Conservation (phyloP, 2,888 invertebrate genomes). For the Harmothoe impar region DNA sequence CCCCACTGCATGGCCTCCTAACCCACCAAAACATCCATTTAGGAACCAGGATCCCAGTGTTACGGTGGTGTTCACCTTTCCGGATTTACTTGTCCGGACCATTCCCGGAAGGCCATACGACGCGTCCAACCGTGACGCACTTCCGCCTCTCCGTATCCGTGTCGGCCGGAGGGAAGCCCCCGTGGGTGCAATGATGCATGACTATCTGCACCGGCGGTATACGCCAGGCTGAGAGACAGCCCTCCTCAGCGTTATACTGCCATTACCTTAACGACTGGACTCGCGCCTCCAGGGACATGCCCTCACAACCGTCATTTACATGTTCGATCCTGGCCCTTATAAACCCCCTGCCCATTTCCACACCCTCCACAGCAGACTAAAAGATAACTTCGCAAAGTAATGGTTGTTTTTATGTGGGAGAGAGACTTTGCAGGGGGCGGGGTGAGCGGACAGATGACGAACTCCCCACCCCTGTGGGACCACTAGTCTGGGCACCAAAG, state of each 20-base stretch:
- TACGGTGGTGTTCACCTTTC: background rate
- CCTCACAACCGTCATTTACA: constrained; percentile 9
- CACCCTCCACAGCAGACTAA: background rate
- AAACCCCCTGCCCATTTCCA: no score
- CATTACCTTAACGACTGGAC: no score
- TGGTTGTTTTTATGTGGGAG: background rate
- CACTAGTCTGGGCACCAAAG: background rate
- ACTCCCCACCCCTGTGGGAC: background rate
- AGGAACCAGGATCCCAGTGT: background rate
- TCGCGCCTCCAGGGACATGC: background rate
- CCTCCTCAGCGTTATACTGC: no score
- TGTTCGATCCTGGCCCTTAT: background rate
- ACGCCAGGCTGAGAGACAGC: no score
- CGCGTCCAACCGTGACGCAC: constrained; percentile 14
- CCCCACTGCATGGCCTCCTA: no score
- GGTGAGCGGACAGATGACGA: background rate
- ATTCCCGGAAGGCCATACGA: background rate
- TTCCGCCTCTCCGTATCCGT: background rate
- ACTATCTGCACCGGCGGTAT: no score
- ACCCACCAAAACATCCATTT: no score
- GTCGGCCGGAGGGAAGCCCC: background rate
- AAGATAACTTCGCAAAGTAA: constrained; percentile 6
- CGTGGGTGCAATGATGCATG: background rate
- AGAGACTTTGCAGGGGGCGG: background rate
- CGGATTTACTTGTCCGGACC: background rate